A percentile compares a stretch with the other conserved stretches of the same genome.
phyloP scores from a whole-genome alignment of 2,888 invertebrate genomes.

The Chesias legatella region DNA sequence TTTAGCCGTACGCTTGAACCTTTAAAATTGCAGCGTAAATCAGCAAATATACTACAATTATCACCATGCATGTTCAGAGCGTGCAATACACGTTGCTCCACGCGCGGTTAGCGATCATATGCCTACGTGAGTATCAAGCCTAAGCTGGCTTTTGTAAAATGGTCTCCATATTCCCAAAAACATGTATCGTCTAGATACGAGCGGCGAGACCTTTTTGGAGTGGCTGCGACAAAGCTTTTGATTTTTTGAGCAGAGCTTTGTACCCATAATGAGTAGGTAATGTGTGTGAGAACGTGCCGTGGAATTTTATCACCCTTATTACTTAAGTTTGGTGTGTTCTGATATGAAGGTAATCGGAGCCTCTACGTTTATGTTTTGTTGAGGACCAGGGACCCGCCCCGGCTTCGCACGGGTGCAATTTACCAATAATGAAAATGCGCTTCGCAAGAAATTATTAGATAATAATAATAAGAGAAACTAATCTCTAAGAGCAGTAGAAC shows the following conservation, averaged over 20 bases:
- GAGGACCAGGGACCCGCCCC: no score
- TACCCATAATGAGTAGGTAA: conserved; percentile 33
- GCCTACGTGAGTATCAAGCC: background rate
- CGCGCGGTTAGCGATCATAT: background rate
- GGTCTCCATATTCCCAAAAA: conserved; percentile 32
- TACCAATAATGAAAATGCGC: no score
- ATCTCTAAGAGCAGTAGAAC: no score
- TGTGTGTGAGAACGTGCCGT: conserved; percentile 16
- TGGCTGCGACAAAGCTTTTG: conserved; percentile 44
- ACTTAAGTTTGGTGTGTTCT: conserved; percentile 2
- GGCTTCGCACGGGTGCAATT: no score
- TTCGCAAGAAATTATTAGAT: no score
- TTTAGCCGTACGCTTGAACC: no score
- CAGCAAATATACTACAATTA: no score
- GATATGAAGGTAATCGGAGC: conserved; percentile 1
- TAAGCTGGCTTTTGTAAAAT: conserved; percentile 45
- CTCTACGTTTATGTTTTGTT: no score
- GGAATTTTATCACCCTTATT: conserved; percentile 21
- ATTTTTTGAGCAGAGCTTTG: conserved; percentile 46
- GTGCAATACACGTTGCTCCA: no score
- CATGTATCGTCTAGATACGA: conserved; percentile 20
- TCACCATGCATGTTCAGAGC: no score
- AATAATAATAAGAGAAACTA: no score
- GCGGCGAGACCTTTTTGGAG: conserved; percentile 30
- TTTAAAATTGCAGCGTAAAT: no score